Conservation (phyloP, 1,140 invertebrate genomes). For the Trachelipus rathkii region DNA sequence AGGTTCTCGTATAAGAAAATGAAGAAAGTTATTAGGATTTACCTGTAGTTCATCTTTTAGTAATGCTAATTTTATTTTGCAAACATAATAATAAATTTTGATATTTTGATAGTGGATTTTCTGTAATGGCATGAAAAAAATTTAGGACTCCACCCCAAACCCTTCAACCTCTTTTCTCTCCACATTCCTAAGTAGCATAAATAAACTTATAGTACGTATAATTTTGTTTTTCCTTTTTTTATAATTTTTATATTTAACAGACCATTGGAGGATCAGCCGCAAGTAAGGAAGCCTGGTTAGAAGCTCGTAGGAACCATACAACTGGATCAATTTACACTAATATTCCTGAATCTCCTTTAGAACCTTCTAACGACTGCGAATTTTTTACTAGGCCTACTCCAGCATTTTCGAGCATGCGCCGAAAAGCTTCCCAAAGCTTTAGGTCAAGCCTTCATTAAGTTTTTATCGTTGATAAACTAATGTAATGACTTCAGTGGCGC, state of each 20-base stretch:
- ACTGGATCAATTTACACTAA: neutral
- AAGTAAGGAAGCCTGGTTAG: neutral
- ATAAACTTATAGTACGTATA: no score
- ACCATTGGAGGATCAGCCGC: neutral
- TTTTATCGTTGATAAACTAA: neutral
- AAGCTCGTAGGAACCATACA: neutral
- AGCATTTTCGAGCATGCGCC: neutral
- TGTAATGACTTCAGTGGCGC: neutral
- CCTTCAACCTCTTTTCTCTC: no score
- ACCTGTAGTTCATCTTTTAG: no score
- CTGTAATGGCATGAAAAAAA: no score
- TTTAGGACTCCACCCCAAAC: no score
- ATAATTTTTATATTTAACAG: neutral
- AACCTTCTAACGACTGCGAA: neutral
- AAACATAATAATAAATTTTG: no score
- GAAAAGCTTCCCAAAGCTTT: neutral
- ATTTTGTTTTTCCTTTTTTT: no score
- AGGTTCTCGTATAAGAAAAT: no score
- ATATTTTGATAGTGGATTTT: no score
- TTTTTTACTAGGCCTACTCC: neutral
- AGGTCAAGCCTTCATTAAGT: slow-evolving; percentile 4
- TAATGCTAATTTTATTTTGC: no score
- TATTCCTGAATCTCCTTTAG: slow-evolving; percentile 2
- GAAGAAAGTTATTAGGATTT: no score
- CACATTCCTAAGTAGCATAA: no score